Evolutionary conservation across 2,797 vertebrate genomes (phyloP).

Genomic region (Harpagifer antarcticus): DNA sequence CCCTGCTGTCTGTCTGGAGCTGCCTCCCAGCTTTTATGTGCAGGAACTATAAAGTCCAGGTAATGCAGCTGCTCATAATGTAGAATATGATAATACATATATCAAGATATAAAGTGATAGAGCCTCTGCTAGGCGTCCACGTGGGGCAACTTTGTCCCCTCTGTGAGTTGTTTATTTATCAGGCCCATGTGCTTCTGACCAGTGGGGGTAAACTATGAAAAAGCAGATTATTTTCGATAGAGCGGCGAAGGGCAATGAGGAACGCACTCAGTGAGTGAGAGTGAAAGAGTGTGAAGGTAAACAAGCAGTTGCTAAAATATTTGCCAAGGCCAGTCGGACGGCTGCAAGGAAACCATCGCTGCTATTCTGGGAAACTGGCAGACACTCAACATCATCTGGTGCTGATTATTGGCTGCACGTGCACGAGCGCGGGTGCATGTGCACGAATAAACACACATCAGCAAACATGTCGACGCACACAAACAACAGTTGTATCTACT

Average conservation of each 20-base stretch:
- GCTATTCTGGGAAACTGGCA: slow-evolving; percentile 87
- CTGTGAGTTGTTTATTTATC: slow-evolving; percentile 39
- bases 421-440: slow-evolving; percentile 38
- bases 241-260: slow-evolving; percentile 51
- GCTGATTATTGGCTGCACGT: slow-evolving; percentile 80
- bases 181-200: slow-evolving; percentile 28
- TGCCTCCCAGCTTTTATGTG: slow-evolving; percentile 24
- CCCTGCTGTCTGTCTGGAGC: slow-evolving; percentile 55
- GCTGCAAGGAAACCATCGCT: slow-evolving; percentile 77
- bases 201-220: slow-evolving; percentile 46
- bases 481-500: slow-evolving; percentile 58
- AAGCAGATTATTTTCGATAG: slow-evolving; percentile 61
- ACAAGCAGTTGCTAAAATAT: slow-evolving; percentile 86
- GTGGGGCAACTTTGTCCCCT: slow-evolving; percentile 26
- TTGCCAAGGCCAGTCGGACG: slow-evolving; percentile 83
- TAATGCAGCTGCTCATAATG: slow-evolving; percentile 38
- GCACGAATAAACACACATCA: slow-evolving; percentile 63
- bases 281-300: slow-evolving; percentile 80
- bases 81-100: slow-evolving; percentile 22
- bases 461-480: slow-evolving; percentile 60
- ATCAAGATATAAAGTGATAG: slow-evolving; percentile 15
- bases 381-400: slow-evolving; percentile 85
- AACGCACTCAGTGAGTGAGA: slow-evolving; percentile 62
- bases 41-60: slow-evolving; percentile 24
- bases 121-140: slow-evolving; percentile 14